Evolutionary conservation across 2,113 vertebrate species (phyloP).

Genomic region (Datnioides undecimradiatus): DNA sequence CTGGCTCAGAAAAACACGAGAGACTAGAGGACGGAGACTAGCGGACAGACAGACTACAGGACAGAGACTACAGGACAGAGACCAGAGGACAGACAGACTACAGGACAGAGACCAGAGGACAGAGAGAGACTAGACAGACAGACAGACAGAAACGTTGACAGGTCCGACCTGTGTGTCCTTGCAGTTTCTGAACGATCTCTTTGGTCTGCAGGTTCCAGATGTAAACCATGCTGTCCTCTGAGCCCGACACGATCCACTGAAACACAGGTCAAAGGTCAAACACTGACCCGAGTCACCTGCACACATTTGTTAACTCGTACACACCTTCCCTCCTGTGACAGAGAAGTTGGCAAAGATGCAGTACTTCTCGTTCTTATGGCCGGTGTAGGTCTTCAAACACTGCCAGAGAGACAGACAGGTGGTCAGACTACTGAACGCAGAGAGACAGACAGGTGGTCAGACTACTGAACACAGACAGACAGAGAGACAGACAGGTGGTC

Average conservation of each 20-base stretch:
- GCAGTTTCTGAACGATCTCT: conserved; percentile 95
- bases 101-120: too few relatives aligned
- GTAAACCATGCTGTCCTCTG: conserved; percentile 94
- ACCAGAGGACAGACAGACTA: neutral
- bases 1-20: too few relatives aligned
- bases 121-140: neutral
- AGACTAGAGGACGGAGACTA: neutral
- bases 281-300: too few relatives aligned
- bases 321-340: conserved; percentile 92
- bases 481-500: neutral
- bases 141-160: too few relatives aligned
- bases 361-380: conserved; percentile 95
- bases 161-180: conserved; percentile 91
- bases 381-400: conserved; percentile 93
- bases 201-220: conserved; percentile 97
- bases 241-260: conserved; percentile 94
- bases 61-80: neutral
- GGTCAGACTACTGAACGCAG: neutral
- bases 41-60: neutral
- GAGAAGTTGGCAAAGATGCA: conserved; percentile 96
- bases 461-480: neutral
- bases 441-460: neutral
- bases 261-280: conserved; percentile 17
- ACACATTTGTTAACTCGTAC: too few relatives aligned
- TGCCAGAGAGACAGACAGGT: conserved; percentile 55